A percentile compares a stretch with the other conserved stretches of the same genome.
These are phyloP conservation scores for Arion vulgaris DNA, from an alignment of 1,140 invertebrate species.

Conservation along the genomic window DNA sequence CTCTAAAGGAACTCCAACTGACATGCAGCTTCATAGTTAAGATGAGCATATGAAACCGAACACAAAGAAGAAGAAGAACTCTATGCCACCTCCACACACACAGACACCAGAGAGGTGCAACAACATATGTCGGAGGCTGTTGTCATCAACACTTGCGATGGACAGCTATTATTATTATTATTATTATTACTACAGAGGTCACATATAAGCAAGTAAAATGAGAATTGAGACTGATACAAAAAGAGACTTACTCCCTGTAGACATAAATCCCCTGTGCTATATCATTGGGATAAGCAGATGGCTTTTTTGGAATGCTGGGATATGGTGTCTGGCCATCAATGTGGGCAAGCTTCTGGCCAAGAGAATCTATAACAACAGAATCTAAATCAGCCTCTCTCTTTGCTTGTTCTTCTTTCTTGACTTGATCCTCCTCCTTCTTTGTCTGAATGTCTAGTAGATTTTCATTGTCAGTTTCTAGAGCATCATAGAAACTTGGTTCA, in stretches of 20 bases:
- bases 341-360: background rate
- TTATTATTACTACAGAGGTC: too few species aligned
- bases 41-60: too few species aligned
- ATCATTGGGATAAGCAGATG: constrained; percentile 37
- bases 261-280: constrained; percentile 68
- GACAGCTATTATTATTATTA: too few species aligned
- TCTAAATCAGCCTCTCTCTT: constrained; percentile 14
- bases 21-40: too few species aligned
- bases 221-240: background rate
- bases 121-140: too few species aligned
- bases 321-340: constrained; percentile 33
- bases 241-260: constrained; percentile 69
- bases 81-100: too few species aligned
- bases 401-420: constrained; percentile 22
- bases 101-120: too few species aligned
- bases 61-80: too few species aligned
- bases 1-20: too few species aligned
- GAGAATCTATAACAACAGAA: background rate
- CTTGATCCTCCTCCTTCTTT: constrained; percentile 3
- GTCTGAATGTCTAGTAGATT: constrained; percentile 28
- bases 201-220: too few species aligned
- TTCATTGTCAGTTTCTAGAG: constrained; percentile 32
- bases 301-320: constrained; percentile 49
- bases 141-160: too few species aligned
- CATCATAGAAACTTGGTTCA: constrained; percentile 8